Evolutionary conservation across 2,797 vertebrate genomes (phyloP).

Genomic region (Bovichtus diacanthus): DNA sequence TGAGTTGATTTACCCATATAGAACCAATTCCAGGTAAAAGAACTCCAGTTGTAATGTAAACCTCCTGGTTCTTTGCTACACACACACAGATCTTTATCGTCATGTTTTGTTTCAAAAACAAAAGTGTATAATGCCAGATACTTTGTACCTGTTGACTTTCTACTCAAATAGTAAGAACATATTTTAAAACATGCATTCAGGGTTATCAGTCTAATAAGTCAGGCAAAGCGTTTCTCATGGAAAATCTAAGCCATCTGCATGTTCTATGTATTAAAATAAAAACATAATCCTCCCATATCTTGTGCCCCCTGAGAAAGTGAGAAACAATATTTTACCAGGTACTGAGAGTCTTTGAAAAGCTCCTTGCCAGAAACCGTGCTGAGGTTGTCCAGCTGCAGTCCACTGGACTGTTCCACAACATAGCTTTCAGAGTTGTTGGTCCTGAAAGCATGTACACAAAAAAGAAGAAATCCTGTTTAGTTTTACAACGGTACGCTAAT

Average conservation of each 20-base stretch:
- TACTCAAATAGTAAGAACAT: too few species aligned
- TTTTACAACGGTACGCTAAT: neutral
- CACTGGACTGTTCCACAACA: conserved; percentile 83
- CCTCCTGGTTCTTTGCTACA: too few species aligned
- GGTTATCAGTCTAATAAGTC: neutral
- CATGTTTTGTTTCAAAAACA: too few species aligned
- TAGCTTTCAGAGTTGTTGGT: conserved; percentile 78
- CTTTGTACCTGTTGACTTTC: too few species aligned
- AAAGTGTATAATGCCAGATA: too few species aligned
- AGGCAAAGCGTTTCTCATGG: neutral
- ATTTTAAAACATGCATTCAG: too few species aligned
- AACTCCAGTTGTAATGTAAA: too few species aligned
- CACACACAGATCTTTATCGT: too few species aligned
- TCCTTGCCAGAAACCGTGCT: conserved; percentile 83
- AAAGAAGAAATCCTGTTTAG: neutral
- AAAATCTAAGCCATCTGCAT: neutral
- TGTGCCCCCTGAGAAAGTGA: neutral
- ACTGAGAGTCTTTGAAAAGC: conserved; percentile 83
- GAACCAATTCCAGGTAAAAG: too few species aligned
- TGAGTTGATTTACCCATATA: too few species aligned
- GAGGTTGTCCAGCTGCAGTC: conserved; percentile 77
- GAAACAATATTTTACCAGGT: conserved; percentile 75
- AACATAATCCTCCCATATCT: neutral
- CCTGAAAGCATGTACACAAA: conserved; percentile 66
- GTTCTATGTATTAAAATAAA: neutral